Percentiles rank a stretch among this genome's conserved stretches.
Evolutionary conservation across 2,888 invertebrate genomes (phyloP).

Genomic region (Syrista parreyssii): DNA sequence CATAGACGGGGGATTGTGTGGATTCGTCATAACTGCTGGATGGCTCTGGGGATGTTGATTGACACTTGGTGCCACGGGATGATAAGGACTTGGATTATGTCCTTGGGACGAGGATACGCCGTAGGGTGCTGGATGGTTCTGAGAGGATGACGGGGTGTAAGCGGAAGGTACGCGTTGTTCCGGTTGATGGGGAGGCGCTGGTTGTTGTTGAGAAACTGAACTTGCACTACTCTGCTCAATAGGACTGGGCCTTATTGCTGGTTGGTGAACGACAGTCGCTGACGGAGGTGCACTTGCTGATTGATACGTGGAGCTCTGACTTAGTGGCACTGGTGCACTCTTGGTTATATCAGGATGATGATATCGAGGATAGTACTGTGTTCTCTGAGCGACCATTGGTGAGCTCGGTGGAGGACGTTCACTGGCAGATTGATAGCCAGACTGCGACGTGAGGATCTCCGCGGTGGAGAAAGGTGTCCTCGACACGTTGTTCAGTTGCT

Average conservation of each 20-base stretch:
- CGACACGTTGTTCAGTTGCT: slow-evolving; percentile 52
- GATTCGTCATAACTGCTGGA: slow-evolving; percentile 5
- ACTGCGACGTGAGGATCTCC: slow-evolving; percentile 32
- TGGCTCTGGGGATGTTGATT: slow-evolving; percentile 32
- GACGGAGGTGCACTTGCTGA: slow-evolving; percentile 57
- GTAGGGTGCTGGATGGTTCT: not conserved
- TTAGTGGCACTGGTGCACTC: slow-evolving; percentile 55
- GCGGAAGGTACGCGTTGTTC: slow-evolving; percentile 40
- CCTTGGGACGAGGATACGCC: not conserved
- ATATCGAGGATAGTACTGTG: slow-evolving; percentile 61
- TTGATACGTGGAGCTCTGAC: slow-evolving; percentile 51
- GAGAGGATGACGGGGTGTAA: slow-evolving; percentile 26
- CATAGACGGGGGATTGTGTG: slow-evolving; percentile 22
- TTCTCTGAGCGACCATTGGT: slow-evolving; percentile 46
- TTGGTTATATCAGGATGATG: slow-evolving; percentile 61
- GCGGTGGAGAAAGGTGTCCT: slow-evolving; percentile 46
- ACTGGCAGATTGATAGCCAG: slow-evolving; percentile 14
- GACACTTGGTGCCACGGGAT: slow-evolving; percentile 23
- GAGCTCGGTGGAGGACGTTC: slow-evolving; percentile 19
- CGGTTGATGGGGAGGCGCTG: slow-evolving; percentile 40
- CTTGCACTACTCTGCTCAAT: slow-evolving; percentile 37
- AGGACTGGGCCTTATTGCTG: slow-evolving; percentile 43
- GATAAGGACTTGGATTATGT: slow-evolving; percentile 12
- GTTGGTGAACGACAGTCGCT: slow-evolving; percentile 48
- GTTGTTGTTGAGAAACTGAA: slow-evolving; percentile 21